Conservation (phyloP, 2,888 invertebrate species). For the Drosophila eohydei region DNA sequence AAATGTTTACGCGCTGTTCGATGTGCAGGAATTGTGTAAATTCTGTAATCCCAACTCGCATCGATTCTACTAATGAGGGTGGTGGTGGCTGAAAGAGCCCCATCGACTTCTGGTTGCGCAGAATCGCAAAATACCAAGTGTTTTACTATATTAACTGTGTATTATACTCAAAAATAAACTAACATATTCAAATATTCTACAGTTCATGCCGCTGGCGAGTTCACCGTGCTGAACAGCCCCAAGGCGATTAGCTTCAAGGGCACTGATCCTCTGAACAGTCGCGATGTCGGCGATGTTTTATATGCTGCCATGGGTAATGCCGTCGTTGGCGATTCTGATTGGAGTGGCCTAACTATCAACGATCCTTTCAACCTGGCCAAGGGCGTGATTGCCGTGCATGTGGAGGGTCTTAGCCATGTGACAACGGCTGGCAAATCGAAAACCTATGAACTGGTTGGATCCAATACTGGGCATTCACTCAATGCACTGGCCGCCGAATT, state of each 20-base stretch:
- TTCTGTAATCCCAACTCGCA: constrained; percentile 23
- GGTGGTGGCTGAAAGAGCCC: constrained; percentile 18
- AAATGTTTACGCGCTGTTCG: neutral
- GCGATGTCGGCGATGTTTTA: constrained; percentile 89
- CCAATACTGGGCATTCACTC: constrained; percentile 73
- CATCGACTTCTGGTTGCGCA: constrained; percentile 51
- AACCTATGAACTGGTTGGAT: constrained; percentile 76
- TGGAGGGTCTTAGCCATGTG: constrained; percentile 88
- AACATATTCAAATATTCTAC: constrained; percentile 4
- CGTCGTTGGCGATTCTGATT: constrained; percentile 89
- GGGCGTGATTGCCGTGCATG: constrained; percentile 88
- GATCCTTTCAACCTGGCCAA: constrained; percentile 91
- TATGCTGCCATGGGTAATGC: constrained; percentile 90
- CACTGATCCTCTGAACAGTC: constrained; percentile 86
- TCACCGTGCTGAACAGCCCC: constrained; percentile 89
- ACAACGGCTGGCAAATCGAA: constrained; percentile 71
- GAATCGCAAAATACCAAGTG: constrained; percentile 22
- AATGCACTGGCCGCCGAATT: constrained; percentile 87
- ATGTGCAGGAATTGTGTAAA: constrained; percentile 12
- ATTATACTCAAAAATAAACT: neutral
- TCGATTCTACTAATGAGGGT: constrained; percentile 37
- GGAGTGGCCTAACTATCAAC: constrained; percentile 89
- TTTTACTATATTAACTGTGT: neutral
- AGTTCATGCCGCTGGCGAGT: constrained; percentile 86
- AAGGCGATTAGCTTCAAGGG: constrained; percentile 89